Evolutionary conservation across 1,140 invertebrate genomes (phyloP), one percentile per base, ranked within the genome.

Genomic region (Conus betulinus): DNA sequence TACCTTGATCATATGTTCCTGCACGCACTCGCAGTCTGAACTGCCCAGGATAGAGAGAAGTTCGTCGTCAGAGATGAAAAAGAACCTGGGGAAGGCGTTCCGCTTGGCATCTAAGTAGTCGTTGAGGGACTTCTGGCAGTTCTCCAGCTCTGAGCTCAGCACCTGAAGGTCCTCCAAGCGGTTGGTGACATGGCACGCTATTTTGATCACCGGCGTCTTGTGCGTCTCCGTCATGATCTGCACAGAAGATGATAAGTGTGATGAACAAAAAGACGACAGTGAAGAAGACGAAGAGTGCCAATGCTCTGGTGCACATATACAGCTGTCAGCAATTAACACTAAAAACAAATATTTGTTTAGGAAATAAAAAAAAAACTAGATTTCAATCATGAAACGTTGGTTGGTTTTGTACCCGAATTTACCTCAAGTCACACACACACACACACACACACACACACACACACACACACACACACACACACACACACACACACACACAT

Each of bases 51-150:
- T 98, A 39, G 97, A 97, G 20, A 98, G 95, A 60, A 98, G 94
- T 95, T 98, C 98, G 92, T 98, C 98, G 85, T 98, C 98, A 5
- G 98, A 98, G 90, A 98, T 97, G 93, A 98, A 98, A 95, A 97
- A 98, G 94, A 98, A 98, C 90, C 98, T 94, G 23, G 98, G 97
- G 96, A 97, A 98, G 84, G 97, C 96, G 87, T 97, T 96, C 88
- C 98, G 95, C 95, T 98, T 98, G 1, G 97, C 97, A 93, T 98
- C 97, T 86, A 98, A 95, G 95, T 98, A 98, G 92, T 98, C 97
- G 91, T 97, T 97, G 71, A 99, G 95, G 0, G 97, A 98, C 93
- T 98, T 98, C 95, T 98, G 98, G 95, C 98, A 98, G 90, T 96
- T 97, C 93, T 98, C 98, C 27, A 99, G 95, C 4, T 97, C 97